Evolutionary conservation across 2,888 invertebrate genomes (phyloP).

Genomic region (Orthosia cruda): DNA sequence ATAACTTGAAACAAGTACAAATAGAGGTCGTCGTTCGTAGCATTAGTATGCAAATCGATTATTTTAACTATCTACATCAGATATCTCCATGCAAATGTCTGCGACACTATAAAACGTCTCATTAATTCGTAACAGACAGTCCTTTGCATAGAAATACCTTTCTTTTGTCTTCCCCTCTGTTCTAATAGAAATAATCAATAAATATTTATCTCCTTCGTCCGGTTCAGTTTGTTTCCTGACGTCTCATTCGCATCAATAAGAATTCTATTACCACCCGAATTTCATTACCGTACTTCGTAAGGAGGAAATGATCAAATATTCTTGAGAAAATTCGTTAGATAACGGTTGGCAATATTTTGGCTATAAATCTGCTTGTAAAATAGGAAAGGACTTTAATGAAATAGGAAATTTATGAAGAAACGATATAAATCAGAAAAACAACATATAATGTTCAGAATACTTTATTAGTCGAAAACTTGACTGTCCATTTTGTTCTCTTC

Average conservation of each 20-base stretch:
- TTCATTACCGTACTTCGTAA: conserved; percentile 63
- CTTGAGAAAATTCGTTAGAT: conserved; percentile 47
- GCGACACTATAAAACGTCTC: conserved; percentile 61
- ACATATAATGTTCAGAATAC: conserved; percentile 10
- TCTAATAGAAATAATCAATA: conserved; percentile 70
- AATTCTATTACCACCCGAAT: conserved; percentile 69
- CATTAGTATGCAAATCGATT: conserved; percentile 63
- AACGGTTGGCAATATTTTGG: conserved; percentile 49
- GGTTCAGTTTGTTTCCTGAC: conserved; percentile 67
- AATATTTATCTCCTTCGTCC: conserved; percentile 71
- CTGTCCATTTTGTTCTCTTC: neutral
- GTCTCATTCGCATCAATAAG: conserved; percentile 67
- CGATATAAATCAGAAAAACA: conserved; percentile 34
- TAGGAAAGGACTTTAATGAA: conserved; percentile 50
- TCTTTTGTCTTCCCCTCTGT: conserved; percentile 62
- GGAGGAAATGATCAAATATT: conserved; percentile 65
- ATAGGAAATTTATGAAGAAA: conserved; percentile 37
- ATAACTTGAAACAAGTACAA: conserved; percentile 44
- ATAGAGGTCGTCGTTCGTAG: conserved; percentile 34
- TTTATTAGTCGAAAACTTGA: neutral
- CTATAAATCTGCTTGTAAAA: conserved; percentile 48
- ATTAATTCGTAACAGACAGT: conserved; percentile 60
- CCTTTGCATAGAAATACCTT: conserved; percentile 69
- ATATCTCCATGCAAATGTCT: conserved; percentile 59
- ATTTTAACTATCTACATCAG: conserved; percentile 62